Conservation (phyloP, 2,888 invertebrate genomes). For the Epirrita christyi region DNA sequence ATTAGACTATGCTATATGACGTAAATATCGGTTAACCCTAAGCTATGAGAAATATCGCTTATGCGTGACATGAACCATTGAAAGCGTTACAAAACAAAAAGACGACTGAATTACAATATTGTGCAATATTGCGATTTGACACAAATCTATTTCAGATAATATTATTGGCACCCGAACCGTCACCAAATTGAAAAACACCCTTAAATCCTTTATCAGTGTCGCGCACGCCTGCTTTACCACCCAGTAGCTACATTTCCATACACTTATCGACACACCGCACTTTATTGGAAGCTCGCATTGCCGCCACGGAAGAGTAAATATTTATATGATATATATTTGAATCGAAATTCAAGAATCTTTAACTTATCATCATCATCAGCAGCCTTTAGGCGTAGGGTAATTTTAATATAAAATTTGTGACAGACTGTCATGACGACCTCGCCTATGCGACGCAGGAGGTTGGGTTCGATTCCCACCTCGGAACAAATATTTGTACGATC, state of each 20-base stretch:
- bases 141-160: slow-evolving; percentile 52
- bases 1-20: neutral
- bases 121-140: slow-evolving; percentile 32
- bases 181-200: slow-evolving; percentile 65
- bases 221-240: slow-evolving; percentile 60
- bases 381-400: no score
- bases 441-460: no score
- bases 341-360: slow-evolving; percentile 20
- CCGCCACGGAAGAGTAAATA: slow-evolving; percentile 53
- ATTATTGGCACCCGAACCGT: slow-evolving; percentile 54
- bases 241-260: slow-evolving; percentile 63
- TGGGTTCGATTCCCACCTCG: no score
- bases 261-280: slow-evolving; percentile 60
- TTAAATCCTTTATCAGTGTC: slow-evolving; percentile 68
- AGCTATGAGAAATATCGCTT: slow-evolving; percentile 31
- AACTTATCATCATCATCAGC: no score
- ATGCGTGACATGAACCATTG: slow-evolving; percentile 35
- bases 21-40: slow-evolving; percentile 17
- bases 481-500: no score
- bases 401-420: no score
- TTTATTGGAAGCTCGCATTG: slow-evolving; percentile 54
- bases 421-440: no score
- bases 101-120: slow-evolving; percentile 31
- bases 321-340: slow-evolving; percentile 49
- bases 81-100: slow-evolving; percentile 28